phyloP scores from a whole-genome alignment of 2,113 vertebrate species.

The Phylloscopus whistleri region DNA sequence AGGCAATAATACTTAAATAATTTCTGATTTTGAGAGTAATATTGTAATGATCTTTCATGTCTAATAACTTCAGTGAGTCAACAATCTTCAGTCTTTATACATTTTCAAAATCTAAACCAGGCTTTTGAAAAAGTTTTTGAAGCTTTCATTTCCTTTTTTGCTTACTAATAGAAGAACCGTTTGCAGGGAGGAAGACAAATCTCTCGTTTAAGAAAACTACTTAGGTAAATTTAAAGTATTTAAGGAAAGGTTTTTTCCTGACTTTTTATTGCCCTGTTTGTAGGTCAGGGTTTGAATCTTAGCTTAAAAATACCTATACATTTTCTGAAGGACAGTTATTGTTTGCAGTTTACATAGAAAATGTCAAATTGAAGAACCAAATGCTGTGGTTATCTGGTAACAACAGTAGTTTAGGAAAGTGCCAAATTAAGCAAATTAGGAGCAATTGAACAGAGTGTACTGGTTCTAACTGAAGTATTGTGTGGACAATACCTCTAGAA shows the following conservation, averaged over 20 bases:
- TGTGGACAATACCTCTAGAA: not conserved
- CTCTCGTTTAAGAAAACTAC: not conserved
- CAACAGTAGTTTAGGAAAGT: not conserved
- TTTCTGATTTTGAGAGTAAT: not conserved
- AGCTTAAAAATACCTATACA: not conserved
- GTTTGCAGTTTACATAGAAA: not conserved
- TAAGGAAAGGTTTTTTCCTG: not conserved
- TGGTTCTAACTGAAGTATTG: not conserved
- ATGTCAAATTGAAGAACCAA: not conserved
- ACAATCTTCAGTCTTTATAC: not conserved
- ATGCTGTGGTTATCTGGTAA: not conserved
- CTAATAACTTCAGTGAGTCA: not conserved
- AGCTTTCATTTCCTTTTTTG: not conserved
- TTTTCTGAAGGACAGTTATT: not conserved
- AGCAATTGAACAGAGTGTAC: not conserved
- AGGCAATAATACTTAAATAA: not conserved
- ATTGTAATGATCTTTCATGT: not conserved
- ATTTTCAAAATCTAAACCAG: not conserved
- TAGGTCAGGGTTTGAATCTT: not conserved
- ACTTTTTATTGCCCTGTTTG: not conserved
- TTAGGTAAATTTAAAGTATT: not conserved
- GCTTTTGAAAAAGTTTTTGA: not conserved
- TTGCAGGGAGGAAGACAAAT: not conserved
- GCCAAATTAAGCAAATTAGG: not conserved
- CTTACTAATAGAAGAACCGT: not conserved